phyloP scores from a whole-genome alignment of 2,113 vertebrate genomes.

The Oxygymnocypris stewartii region DNA sequence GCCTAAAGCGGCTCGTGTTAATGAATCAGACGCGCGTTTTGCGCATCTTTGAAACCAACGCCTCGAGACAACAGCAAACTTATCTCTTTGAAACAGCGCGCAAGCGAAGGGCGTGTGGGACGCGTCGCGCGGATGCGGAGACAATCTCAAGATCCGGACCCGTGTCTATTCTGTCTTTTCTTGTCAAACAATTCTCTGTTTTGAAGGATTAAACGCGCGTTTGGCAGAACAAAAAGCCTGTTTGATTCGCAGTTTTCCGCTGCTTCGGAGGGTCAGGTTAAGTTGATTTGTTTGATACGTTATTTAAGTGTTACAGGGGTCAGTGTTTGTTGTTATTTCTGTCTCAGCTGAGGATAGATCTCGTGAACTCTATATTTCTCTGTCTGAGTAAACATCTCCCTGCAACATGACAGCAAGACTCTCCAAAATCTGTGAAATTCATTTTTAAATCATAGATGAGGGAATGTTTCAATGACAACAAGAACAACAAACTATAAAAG shows the following conservation, averaged over 20 bases:
- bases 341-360: neutral
- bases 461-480: neutral
- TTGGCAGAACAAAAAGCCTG: conserved; percentile 30
- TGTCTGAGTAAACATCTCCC: conserved; percentile 32
- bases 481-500: neutral
- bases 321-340: conserved; percentile 32
- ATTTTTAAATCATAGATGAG: neutral
- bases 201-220: conserved; percentile 28
- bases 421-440: neutral
- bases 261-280: conserved; percentile 28
- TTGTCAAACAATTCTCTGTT: conserved; percentile 33
- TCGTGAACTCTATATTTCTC: neutral
- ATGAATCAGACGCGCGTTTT: conserved; percentile 68
- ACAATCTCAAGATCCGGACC: neutral
- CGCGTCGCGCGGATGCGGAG: neutral
- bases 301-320: neutral
- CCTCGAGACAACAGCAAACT: conserved; percentile 63
- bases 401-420: neutral
- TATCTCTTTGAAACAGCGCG: conserved; percentile 69
- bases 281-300: conserved; percentile 17
- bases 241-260: conserved; percentile 15
- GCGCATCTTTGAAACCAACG: conserved; percentile 61
- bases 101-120: conserved; percentile 43
- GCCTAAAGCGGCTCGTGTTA: conserved; percentile 70
- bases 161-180: conserved; percentile 16